phyloP scores from a whole-genome alignment of 2,888 invertebrate species.

The Molorchus minor region DNA sequence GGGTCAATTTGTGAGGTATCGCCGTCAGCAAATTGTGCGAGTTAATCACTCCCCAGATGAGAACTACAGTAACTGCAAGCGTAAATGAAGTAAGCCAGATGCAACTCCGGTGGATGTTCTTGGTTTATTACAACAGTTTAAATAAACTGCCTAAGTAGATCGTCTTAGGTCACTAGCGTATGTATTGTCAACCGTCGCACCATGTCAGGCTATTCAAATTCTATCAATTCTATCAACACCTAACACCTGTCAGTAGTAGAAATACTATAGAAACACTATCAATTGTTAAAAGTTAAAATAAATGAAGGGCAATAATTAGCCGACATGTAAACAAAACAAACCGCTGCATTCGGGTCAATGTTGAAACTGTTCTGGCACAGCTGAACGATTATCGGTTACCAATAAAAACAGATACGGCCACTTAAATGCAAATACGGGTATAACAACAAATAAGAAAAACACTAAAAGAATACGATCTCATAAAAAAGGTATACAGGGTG shows the following conservation, averaged over 20 bases:
- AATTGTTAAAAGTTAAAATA: neutral
- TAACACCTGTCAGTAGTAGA: no score
- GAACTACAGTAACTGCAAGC: neutral
- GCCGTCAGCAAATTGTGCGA: neutral
- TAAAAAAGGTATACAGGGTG: no score
- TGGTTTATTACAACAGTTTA: no score
- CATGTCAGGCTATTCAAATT: no score
- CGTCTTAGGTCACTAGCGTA: no score
- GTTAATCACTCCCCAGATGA: slow-evolving; percentile 2
- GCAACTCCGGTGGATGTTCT: neutral
- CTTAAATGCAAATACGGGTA: neutral
- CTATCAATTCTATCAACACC: no score
- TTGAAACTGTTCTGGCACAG: neutral
- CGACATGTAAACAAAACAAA: slow-evolving; percentile 1
- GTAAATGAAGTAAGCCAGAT: neutral
- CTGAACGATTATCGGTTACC: neutral
- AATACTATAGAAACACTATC: no score
- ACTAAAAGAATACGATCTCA: no score
- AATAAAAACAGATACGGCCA: neutral
- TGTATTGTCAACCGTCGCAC: no score
- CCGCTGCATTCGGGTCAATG: neutral
- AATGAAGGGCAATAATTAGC: slow-evolving; percentile 2
- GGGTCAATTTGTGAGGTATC: slow-evolving; percentile 4
- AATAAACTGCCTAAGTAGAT: no score
- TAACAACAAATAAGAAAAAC: no score